Conservation (phyloP, 2,113 vertebrate genomes). For the Semnornis frantzii region DNA sequence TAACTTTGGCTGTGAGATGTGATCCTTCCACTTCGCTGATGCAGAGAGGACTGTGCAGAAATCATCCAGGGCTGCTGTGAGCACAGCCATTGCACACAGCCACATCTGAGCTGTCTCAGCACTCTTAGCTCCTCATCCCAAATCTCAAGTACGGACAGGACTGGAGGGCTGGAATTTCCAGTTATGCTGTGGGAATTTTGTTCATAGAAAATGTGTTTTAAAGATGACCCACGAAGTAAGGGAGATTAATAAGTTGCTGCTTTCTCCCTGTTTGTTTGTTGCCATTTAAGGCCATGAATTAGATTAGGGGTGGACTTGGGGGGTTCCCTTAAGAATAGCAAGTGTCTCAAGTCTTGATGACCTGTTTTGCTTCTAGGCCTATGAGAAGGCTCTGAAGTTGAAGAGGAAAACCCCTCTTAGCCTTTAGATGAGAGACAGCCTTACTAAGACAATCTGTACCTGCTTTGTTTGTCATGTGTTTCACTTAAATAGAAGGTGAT, state of each 20-base stretch:
- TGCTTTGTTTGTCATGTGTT: conserved; percentile 12
- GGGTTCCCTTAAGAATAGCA: not conserved
- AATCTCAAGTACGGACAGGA: conserved; percentile 51
- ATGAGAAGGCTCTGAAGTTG: not conserved
- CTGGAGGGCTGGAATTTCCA: conserved; percentile 1
- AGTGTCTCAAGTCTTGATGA: not conserved
- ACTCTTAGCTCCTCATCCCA: not conserved
- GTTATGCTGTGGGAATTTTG: conserved; percentile 37
- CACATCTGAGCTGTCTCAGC: not conserved
- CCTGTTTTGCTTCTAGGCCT: conserved; percentile 14
- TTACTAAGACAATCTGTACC: not conserved
- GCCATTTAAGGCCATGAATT: conserved; percentile 26
- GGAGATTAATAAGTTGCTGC: not conserved
- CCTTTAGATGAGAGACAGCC: not conserved
- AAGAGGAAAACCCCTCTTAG: not conserved
- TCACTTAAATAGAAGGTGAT: not conserved
- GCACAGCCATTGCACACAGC: not conserved
- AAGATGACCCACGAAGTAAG: conserved; percentile 45
- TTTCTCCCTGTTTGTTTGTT: conserved; percentile 8
- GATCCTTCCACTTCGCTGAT: fast-evolving
- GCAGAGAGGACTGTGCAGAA: not conserved
- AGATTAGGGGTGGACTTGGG: not conserved
- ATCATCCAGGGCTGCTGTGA: not conserved
- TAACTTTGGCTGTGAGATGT: not conserved
- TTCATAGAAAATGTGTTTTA: not conserved